These are phyloP conservation scores for Mayetiola destructor DNA, from an alignment of 2,888 invertebrate species.

Conservation along the genomic window DNA sequence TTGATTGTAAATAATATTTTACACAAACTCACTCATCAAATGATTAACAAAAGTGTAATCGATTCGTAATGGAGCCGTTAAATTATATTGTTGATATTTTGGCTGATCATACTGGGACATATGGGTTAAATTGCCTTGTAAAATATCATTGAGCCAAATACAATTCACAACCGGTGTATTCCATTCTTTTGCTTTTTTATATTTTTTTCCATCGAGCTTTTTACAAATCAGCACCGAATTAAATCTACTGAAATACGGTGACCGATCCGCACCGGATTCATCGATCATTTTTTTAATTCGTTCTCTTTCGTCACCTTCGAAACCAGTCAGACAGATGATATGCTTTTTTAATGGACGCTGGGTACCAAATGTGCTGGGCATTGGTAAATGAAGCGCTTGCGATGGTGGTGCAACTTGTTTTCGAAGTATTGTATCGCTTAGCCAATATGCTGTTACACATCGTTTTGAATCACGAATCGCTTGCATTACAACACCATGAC, in stretches of 20 bases:
- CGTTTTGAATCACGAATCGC: conserved; percentile 49
- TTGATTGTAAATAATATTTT: conserved; percentile 1
- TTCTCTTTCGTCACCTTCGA: conserved; percentile 70
- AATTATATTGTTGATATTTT: conserved; percentile 76
- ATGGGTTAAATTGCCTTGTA: conserved; percentile 75
- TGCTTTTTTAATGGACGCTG: conserved; percentile 62
- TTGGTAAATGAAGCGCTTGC: conserved; percentile 85
- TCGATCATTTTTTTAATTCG: conserved; percentile 72
- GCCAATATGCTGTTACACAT: conserved; percentile 74
- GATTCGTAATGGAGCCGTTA: conserved; percentile 66
- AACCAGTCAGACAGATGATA: conserved; percentile 76
- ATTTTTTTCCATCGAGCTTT: conserved; percentile 77
- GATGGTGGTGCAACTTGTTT: conserved; percentile 83
- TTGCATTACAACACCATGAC: conserved; percentile 81
- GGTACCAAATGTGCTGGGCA: conserved; percentile 44
- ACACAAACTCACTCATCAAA: conserved; percentile 66
- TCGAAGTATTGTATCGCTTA: conserved; percentile 77
- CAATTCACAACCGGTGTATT: conserved; percentile 81
- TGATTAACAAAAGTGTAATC: conserved; percentile 76
- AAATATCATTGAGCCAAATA: conserved; percentile 83
- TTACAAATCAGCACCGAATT: conserved; percentile 64
- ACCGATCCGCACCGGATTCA: conserved; percentile 70
- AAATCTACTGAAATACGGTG: conserved; percentile 62
- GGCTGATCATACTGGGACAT: conserved; percentile 66
- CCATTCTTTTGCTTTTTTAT: conserved; percentile 82